Evolutionary conservation across 2,797 vertebrate genomes (phyloP).

Genomic region (Scyliorhinus canicula): DNA sequence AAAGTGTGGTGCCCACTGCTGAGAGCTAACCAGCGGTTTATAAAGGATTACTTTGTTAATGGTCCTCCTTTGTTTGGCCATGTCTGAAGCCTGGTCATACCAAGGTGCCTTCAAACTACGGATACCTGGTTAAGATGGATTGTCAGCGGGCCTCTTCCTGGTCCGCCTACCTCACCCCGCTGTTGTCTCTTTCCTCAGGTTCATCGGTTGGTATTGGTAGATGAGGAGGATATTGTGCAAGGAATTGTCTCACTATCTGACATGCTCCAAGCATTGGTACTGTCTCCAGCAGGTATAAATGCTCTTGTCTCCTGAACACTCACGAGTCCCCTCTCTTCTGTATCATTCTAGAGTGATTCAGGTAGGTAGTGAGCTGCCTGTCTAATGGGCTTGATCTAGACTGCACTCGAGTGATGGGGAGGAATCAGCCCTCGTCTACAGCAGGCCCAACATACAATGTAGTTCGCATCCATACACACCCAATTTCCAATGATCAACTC

Average conservation of each 20-base stretch:
- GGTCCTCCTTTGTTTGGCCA: not conserved
- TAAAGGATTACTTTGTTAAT: not conserved
- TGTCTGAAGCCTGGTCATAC: not conserved
- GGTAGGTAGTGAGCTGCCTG: conserved; percentile 8
- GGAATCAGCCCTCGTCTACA: not conserved
- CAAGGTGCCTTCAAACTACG: not conserved
- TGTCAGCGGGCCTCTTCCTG: not conserved
- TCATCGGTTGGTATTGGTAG: conserved; percentile 88
- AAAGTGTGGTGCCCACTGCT: not conserved
- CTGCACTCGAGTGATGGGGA: not conserved
- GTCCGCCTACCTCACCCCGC: no score
- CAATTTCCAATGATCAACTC: not conserved
- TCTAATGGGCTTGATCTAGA: not conserved
- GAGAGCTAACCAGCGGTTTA: not conserved
- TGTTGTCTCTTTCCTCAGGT: conserved; percentile 61
- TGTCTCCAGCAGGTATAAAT: conserved; percentile 90
- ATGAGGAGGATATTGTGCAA: conserved; percentile 68
- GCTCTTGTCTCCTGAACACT: conserved; percentile 75
- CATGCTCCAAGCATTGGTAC: conserved; percentile 87
- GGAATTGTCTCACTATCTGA: conserved; percentile 93
- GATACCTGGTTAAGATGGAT: not conserved
- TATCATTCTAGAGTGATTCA: conserved; percentile 11
- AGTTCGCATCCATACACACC: not conserved
- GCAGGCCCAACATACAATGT: conserved; percentile 7
- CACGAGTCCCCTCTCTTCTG: conserved; percentile 42